Evolutionary conservation across 2,888 invertebrate species (phyloP), one percentile per base, ranked within the genome.

Genomic region (Agapetus fuscipes): DNA sequence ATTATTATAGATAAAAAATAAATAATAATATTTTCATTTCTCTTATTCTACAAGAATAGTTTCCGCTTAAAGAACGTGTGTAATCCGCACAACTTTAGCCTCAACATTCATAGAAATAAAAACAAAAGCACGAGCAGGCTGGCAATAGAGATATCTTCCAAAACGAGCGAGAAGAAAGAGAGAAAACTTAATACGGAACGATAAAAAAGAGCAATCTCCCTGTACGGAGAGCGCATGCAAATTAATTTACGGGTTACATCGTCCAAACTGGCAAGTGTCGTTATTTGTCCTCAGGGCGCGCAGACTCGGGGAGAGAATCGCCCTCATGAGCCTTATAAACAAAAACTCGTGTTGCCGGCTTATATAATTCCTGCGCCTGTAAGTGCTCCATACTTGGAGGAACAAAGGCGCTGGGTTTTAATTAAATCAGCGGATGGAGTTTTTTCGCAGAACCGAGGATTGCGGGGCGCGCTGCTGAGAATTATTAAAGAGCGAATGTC

Each of bases 231-330:
- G 42, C 35, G 43, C 43, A 46, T 46, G 47, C 40, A 47, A 47
- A 47, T 47, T 47, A 47, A 47, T 47, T 47, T 47, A 47, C 44
- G 47, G 41, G 44, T 42, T 41, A 39, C 39, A 39, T 36, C 41
- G 44, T 47, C 46, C 46, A 46, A 46, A 46, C 46, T 46, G 46
- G 43, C 46, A 46, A 46, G 46, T 47, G 47, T 44, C 44, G 44
- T 47, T 47, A 47, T 47, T 44, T 44, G 47, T 47, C 47, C 47
- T 47, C 35, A 33, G 47, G 47, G 46, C 34, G 37, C 34, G 29
- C 39, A 44, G 34, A 42, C 42, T 47, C 39, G 41, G 41, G 41
- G 44, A 43, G 41, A 17, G 39, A 45, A 47, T 47, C 47, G 47
- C 44, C 47, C 47, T 47, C 47, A 30, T 34, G 47, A 47, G 47